These are phyloP conservation scores for Gobiocypris rarus DNA, from an alignment of 2,113 vertebrate species.

Conservation along the genomic window DNA sequence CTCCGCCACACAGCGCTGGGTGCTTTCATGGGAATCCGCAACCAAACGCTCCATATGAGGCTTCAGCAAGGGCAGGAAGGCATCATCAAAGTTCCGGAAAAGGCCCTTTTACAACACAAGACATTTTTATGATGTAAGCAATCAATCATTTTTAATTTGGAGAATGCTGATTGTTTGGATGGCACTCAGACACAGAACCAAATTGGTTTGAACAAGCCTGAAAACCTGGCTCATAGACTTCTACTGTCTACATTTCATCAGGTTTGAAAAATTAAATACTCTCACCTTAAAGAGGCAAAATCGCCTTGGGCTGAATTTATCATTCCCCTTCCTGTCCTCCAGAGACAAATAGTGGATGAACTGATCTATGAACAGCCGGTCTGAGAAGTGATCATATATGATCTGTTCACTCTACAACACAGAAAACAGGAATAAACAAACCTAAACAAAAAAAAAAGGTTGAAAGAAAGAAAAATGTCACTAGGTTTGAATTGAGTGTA, in stretches of 20 bases:
- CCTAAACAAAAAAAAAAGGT: not conserved
- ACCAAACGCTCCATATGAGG: constrained; percentile 92
- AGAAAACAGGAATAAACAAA: not conserved
- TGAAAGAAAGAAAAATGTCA: not conserved
- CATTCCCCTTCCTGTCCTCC: constrained; percentile 97
- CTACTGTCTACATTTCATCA: not conserved
- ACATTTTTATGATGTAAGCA: not conserved
- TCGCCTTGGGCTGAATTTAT: constrained; percentile 96
- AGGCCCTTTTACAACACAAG: constrained; percentile 79
- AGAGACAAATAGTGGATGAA: constrained; percentile 95
- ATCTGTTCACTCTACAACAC: constrained; percentile 87
- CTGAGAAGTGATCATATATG: constrained; percentile 94
- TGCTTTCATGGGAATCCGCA: constrained; percentile 91
- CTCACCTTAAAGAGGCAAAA: constrained; percentile 98
- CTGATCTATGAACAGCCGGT: constrained; percentile 91
- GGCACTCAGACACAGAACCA: not conserved
- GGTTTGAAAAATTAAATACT: not conserved
- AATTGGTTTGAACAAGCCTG: not conserved
- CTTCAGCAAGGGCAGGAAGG: constrained; percentile 86
- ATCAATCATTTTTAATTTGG: not conserved
- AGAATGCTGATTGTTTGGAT: not conserved
- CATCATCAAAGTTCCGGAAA: constrained; percentile 92
- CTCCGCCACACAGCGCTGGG: constrained; percentile 94
- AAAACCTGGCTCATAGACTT: not conserved
- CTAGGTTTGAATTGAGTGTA: constrained; percentile 53